These are phyloP conservation scores for Herminia tarsipennalis DNA, from an alignment of 2,888 invertebrate species.

Conservation along the genomic window DNA sequence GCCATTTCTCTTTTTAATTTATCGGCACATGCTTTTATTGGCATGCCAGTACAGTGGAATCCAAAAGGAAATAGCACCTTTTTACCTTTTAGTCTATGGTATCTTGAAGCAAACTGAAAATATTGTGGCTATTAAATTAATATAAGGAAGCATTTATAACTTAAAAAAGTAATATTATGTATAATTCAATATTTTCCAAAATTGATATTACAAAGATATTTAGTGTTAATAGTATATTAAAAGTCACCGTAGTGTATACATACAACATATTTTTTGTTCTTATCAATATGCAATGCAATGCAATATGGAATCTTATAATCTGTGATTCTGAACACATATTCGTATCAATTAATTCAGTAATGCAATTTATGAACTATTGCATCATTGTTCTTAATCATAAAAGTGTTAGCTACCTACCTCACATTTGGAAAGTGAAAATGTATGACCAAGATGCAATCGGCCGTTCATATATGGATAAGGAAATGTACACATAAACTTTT, in stretches of 20 bases:
- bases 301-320: too few relatives aligned
- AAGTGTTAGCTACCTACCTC: slow-evolving; percentile 87
- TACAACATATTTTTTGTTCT: too few relatives aligned
- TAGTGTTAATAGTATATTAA: too few relatives aligned
- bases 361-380: neutral
- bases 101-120: slow-evolving; percentile 94
- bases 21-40: slow-evolving; percentile 99
- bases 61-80: slow-evolving; percentile 98
- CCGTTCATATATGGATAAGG: slow-evolving; percentile 99
- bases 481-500: slow-evolving; percentile 97
- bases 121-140: too few relatives aligned
- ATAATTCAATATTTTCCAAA: too few relatives aligned
- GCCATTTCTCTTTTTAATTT: slow-evolving; percentile 97
- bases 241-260: too few relatives aligned
- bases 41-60: slow-evolving; percentile 99
- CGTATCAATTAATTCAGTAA: too few relatives aligned
- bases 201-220: too few relatives aligned
- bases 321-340: too few relatives aligned
- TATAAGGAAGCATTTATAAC: neutral
- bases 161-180: neutral
- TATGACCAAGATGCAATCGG: slow-evolving; percentile 98
- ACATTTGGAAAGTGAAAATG: slow-evolving; percentile 98
- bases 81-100: slow-evolving; percentile 96
- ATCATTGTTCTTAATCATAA: too few relatives aligned
- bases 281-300: too few relatives aligned